Evolutionary conservation across 2,113 vertebrate species (phyloP).

Genomic region (Lanius ludovicianus): DNA sequence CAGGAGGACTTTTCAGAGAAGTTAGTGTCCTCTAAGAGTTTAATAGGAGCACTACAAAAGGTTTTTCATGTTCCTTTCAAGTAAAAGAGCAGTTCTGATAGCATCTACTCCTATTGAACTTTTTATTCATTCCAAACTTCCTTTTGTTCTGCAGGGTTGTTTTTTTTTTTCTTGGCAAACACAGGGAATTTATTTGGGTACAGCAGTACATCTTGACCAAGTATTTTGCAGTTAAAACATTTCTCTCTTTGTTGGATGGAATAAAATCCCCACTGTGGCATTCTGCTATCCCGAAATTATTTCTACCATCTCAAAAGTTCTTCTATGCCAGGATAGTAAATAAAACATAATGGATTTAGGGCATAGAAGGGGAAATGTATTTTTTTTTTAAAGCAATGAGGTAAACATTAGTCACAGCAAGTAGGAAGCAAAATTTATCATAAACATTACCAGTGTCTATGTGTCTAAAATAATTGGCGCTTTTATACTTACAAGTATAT

Average conservation of each 20-base stretch:
- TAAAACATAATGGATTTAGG: background rate
- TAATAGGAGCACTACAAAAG: background rate
- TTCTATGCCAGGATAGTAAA: background rate
- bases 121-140: constrained; percentile 23
- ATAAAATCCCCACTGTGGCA: background rate
- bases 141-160: background rate
- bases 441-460: background rate
- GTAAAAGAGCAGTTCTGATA: constrained; percentile 7
- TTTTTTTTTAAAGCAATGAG: background rate
- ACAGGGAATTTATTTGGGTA: constrained; percentile 11
- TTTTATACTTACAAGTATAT: background rate
- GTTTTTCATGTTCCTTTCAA: constrained; percentile 28
- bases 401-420: background rate
- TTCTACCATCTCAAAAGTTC: background rate
- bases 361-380: background rate
- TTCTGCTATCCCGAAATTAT: background rate
- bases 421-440: background rate
- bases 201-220: constrained; percentile 22
- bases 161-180: constrained; percentile 7
- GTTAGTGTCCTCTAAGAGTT: background rate
- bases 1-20: background rate
- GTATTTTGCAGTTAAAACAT: background rate
- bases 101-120: background rate
- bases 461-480: background rate
- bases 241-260: background rate